Base-by-base conservation (phyloP, 2,797 vertebrate genomes). In the Paedocypris micromegethes region DNA sequence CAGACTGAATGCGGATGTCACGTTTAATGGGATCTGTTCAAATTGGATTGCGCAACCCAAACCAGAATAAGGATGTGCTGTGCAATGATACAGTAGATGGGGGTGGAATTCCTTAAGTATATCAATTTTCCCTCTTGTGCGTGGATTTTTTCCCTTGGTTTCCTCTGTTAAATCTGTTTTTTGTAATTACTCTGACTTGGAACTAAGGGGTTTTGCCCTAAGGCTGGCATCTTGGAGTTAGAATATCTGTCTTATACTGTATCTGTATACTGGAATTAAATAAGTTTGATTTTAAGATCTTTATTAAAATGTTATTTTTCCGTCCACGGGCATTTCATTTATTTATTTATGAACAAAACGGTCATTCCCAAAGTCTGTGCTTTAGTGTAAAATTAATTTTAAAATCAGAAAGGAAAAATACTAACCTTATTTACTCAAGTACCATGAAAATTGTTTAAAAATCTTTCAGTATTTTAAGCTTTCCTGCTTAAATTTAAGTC, bases 101-200 rank as follows among this genome's bases (percentile, higher is more conserved):
- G 41, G 68, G 53, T 53, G 66, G 9, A 59, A 59, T 60, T 60
- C 68, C 48, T 54, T 49, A 9, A 60, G 75, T 55, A 37, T 45
- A 45, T 9, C 6, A 41, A 37, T 65, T 65, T 67, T 53, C 61
- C 56, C 51, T n/a, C 48, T 56, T 55, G 46, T 49, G 56, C 55
- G 42, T 39, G 9, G 9, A 40, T 50, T 48, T 56, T 67, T 64
- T 47, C 23, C 23, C 23, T 23, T 23, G 23, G 45, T 51, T 53
- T 39, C 39, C 2, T 47, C 46, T 64, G 42, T 45, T 44, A 74
- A 63, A 68, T 63, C 70, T 74, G 65, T 65, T 63, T 59, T 68
- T 45, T 57, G 61, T 66, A 76, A 74, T 69, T 64, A 52, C 44
- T 5, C 52, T 62, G 61, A 73, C 62, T 64, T 54, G 64, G 43